Evolutionary conservation across 2,113 vertebrate genomes (phyloP).

Genomic region (Rhabdornis inornatus): DNA sequence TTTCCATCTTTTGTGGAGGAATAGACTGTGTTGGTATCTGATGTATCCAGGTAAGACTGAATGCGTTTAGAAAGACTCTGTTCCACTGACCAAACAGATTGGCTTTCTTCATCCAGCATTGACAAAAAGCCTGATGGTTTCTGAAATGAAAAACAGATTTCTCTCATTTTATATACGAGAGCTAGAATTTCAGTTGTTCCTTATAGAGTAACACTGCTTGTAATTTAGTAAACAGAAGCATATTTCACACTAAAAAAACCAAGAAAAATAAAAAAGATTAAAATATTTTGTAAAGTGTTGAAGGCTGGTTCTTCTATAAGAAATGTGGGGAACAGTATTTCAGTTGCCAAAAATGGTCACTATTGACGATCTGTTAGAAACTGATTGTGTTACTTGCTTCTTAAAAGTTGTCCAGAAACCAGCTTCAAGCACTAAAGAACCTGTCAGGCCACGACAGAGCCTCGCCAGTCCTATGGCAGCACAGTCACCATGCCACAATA

Average conservation of each 20-base stretch:
- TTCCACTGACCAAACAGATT: slow-evolving; percentile 79
- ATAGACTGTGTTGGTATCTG: slow-evolving; percentile 76
- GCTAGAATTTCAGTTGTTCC: not conserved
- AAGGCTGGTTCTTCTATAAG: not conserved
- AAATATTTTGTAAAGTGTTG: not conserved
- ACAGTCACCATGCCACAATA: accelerated
- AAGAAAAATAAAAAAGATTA: not conserved
- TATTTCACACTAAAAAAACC: not conserved
- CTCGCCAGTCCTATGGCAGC: accelerated
- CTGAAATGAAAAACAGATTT: slow-evolving; percentile 67
- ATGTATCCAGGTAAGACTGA: slow-evolving; percentile 82
- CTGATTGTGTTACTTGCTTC: not conserved
- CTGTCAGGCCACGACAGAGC: not conserved
- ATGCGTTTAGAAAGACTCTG: slow-evolving; percentile 85
- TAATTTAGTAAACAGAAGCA: not conserved
- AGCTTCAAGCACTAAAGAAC: not conserved
- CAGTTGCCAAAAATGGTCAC: not conserved
- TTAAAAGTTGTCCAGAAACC: not conserved
- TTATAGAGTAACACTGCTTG: not conserved
- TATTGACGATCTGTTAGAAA: not conserved
- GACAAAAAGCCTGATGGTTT: slow-evolving; percentile 89
- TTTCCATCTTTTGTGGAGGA: slow-evolving; percentile 89
- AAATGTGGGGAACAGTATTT: not conserved
- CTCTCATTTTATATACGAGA: not conserved
- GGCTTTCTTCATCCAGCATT: slow-evolving; percentile 91